Evolutionary conservation across 1,140 invertebrate genomes (phyloP).

Genomic region (Drosophila mayri): DNA sequence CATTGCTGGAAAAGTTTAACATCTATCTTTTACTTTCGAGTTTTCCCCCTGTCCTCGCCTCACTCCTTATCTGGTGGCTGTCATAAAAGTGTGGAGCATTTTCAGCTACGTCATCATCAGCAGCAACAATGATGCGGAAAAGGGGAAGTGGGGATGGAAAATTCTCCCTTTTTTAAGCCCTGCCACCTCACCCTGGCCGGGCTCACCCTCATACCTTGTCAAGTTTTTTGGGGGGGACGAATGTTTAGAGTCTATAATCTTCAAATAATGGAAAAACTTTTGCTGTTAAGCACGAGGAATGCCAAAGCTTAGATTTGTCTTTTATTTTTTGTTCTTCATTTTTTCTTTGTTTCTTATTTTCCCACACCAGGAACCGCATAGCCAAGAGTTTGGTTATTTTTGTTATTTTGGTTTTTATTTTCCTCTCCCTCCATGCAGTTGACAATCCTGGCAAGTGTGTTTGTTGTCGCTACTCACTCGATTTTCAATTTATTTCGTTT

Average conservation of each 20-base stretch:
- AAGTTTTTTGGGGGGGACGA: constrained; percentile 33
- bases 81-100: constrained; percentile 81
- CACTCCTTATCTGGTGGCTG: constrained; percentile 68
- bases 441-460: constrained; percentile 60
- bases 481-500: constrained; percentile 82
- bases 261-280: constrained; percentile 85
- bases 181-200: background rate
- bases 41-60: constrained; percentile 13
- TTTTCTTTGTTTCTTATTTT: constrained; percentile 28
- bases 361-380: constrained; percentile 3
- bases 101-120: constrained; percentile 72
- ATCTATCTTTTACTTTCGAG: constrained; percentile 56
- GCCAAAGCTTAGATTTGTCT: constrained; percentile 78
- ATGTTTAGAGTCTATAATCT: constrained; percentile 84
- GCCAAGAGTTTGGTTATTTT: constrained; percentile 41
- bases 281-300: constrained; percentile 83
- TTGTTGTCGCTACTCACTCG: constrained; percentile 67
- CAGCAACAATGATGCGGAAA: constrained; percentile 55
- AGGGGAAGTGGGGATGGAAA: background rate
- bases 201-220: constrained; percentile 62
- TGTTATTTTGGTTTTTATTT: constrained; percentile 10
- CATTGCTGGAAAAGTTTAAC: constrained; percentile 71
- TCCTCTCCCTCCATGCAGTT: constrained; percentile 52
- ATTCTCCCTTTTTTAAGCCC: constrained; percentile 10
- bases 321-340: constrained; percentile 41